A percentile compares a stretch with the other conserved stretches of the same genome.
Conservation (phyloP, 2,888 invertebrate genomes). For the Eilema sororculum region DNA sequence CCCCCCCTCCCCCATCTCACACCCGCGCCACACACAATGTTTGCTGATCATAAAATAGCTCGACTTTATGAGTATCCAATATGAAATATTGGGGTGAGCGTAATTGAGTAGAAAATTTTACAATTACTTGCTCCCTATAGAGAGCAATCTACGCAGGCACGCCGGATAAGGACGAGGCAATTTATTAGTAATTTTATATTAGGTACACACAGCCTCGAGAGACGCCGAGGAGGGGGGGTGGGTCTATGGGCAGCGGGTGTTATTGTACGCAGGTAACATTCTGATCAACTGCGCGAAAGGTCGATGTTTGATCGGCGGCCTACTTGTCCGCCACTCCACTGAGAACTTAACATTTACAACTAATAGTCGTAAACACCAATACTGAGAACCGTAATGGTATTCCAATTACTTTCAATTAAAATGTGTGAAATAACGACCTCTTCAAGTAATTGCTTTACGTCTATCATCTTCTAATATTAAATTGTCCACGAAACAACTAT, state of each 20-base stretch:
- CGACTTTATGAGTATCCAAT: slow-evolving; percentile 8
- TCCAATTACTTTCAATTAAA: background rate
- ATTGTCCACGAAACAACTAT: background rate
- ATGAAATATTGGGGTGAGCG: slow-evolving; percentile 15
- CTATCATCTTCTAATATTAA: background rate
- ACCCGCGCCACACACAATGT: background rate
- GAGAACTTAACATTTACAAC: background rate
- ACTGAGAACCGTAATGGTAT: background rate
- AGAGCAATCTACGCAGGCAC: background rate
- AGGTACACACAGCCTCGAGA: slow-evolving; percentile 6
- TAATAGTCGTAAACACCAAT: background rate
- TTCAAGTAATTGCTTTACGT: background rate
- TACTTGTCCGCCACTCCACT: background rate
- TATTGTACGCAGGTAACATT: background rate
- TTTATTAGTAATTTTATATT: slow-evolving; percentile 18
- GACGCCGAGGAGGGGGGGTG: background rate
- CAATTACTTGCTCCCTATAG: slow-evolving; percentile 15
- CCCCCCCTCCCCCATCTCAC: background rate
- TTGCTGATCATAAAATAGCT: slow-evolving; percentile 15
- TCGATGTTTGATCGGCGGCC: background rate
- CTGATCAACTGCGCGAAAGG: background rate
- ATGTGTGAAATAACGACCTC: background rate
- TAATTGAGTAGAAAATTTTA: slow-evolving; percentile 20
- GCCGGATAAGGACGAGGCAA: background rate
- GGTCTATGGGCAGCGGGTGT: background rate